Conservation (phyloP, 1,140 invertebrate species). For the Agrypnia vestita region DNA sequence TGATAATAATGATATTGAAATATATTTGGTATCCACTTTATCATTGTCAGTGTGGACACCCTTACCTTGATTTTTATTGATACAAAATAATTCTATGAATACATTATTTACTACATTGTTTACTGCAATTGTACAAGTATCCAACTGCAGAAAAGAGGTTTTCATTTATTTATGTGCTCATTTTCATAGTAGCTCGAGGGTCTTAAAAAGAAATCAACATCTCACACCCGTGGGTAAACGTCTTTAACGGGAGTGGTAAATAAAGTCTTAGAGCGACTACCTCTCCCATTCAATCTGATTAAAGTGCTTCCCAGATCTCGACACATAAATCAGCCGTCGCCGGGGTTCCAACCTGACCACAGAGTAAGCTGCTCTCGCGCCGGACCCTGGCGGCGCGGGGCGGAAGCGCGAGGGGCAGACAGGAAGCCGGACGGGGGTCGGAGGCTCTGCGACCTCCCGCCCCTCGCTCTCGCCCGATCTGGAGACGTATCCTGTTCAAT, state of each 20-base stretch:
- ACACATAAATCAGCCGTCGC: constrained; percentile 27
- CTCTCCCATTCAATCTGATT: constrained; percentile 40
- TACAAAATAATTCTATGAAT: too few species aligned
- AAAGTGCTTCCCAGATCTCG: constrained; percentile 39
- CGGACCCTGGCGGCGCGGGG: neutral
- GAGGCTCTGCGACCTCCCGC: neutral
- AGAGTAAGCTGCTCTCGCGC: constrained; percentile 26
- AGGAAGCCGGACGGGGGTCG: constrained; percentile 19
- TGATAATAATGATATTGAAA: too few species aligned
- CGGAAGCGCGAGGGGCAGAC: constrained; percentile 9
- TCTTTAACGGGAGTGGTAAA: constrained; percentile 26
- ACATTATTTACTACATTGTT: too few species aligned
- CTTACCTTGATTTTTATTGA: too few species aligned
- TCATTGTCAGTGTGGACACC: too few species aligned
- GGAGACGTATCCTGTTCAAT: neutral
- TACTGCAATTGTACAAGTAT: too few species aligned
- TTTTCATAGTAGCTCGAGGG: neutral
- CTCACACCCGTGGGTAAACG: too few species aligned
- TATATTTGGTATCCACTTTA: too few species aligned
- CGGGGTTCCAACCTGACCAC: constrained; percentile 35
- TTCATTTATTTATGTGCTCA: too few species aligned
- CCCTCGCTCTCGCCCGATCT: constrained; percentile 19
- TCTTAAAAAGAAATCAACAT: neutral
- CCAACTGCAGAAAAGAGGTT: too few species aligned
- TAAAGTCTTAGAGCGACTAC: constrained; percentile 30